Evolutionary conservation across 2,797 vertebrate species (phyloP).

Genomic region (Apodemus agrarius): DNA sequence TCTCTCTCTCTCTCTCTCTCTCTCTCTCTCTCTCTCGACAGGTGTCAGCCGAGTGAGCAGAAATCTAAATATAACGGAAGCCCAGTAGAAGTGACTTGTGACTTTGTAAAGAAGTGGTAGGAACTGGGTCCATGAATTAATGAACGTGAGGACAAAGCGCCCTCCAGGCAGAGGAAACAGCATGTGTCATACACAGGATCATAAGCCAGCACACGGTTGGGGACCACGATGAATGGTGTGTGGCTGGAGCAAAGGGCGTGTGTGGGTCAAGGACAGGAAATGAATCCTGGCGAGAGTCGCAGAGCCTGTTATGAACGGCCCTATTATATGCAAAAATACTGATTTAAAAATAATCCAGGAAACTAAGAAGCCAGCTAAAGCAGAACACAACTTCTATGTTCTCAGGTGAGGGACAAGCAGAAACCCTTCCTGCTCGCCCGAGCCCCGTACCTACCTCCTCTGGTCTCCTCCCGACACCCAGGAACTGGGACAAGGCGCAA

Average conservation of each 20-base stretch:
- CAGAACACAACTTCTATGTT: not conserved
- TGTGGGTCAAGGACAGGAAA: not conserved
- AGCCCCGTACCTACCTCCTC: not conserved
- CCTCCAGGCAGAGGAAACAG: not conserved
- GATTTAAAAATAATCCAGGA: constrained; percentile 6
- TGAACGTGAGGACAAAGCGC: not conserved
- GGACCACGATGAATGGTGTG: not conserved
- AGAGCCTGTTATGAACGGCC: not conserved
- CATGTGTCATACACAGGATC: accelerated
- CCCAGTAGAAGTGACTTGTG: not conserved
- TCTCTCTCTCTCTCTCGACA: accelerated
- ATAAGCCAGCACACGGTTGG: not conserved
- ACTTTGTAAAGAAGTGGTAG: not conserved
- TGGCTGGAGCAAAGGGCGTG: not conserved
- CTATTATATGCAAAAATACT: not conserved
- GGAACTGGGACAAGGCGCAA: not conserved
- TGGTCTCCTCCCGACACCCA: not conserved
- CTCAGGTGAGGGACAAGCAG: not conserved
- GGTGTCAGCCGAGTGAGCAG: not conserved
- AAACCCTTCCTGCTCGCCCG: not conserved
- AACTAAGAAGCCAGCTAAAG: not conserved
- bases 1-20: too few species aligned
- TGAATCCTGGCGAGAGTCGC: too few species aligned
- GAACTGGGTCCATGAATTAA: not conserved
- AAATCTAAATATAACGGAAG: not conserved